Evolutionary conservation across 30 jellyfish, hydroid and myxozoan genomes (phyloP).

Genomic region (Aurelia sp.): DNA sequence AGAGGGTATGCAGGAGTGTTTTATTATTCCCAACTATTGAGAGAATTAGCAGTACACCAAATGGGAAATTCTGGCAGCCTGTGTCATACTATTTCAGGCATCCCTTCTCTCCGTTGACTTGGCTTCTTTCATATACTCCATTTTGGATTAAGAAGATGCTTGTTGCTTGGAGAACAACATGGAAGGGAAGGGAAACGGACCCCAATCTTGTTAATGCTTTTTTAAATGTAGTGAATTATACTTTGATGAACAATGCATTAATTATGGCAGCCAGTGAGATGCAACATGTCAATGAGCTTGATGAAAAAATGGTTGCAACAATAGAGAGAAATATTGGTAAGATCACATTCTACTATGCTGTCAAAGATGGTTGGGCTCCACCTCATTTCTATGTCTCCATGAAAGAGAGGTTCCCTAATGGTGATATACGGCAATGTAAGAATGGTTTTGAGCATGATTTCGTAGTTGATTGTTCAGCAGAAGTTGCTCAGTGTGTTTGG

Average conservation of each 20-base stretch:
- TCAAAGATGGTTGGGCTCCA: conserved; percentile 88
- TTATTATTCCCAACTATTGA: conserved; percentile 85
- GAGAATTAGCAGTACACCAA: conserved; percentile 64
- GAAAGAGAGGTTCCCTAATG: conserved; percentile 81
- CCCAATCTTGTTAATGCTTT: conserved; percentile 51
- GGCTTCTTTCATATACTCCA: conserved; percentile 72
- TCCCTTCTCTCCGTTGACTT: conserved; percentile 71
- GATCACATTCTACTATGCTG: conserved; percentile 84
- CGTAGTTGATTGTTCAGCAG: conserved; percentile 84
- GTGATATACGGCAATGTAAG: conserved; percentile 69
- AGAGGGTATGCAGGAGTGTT: conserved; percentile 37
- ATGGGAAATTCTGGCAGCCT: conserved; percentile 90
- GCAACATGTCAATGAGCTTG: conserved; percentile 74
- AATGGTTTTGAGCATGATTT: conserved; percentile 84
- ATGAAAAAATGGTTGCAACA: conserved; percentile 29
- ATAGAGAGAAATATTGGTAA: conserved; percentile 40
- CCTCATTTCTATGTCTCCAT: conserved; percentile 67
- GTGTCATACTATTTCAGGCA: conserved; percentile 73
- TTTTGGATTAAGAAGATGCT: conserved; percentile 65
- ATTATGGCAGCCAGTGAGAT: conserved; percentile 82
- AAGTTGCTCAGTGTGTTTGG: conserved; percentile 76
- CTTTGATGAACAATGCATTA: conserved; percentile 82
- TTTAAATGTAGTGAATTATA: conserved; percentile 52
- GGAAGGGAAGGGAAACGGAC: conserved; percentile 78
- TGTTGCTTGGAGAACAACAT: conserved; percentile 82